phyloP scores from a whole-genome alignment of 1,140 invertebrate genomes.

The Centruroides sculpturatus region DNA sequence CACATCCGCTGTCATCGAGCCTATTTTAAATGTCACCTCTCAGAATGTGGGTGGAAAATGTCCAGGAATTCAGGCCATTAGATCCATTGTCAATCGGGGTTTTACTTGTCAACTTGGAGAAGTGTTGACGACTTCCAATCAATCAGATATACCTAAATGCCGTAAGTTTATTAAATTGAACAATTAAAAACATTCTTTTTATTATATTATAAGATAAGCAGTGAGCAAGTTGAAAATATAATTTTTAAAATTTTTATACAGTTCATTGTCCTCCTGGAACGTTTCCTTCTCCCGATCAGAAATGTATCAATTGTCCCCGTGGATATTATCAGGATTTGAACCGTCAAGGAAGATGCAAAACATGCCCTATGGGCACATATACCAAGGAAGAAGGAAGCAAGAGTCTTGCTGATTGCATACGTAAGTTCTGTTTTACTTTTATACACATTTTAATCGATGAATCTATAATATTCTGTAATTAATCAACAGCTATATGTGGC shows the following conservation, averaged over 20 bases:
- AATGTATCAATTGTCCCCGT: slow-evolving; percentile 72
- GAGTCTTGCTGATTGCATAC: slow-evolving; percentile 27
- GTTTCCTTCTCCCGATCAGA: slow-evolving; percentile 59
- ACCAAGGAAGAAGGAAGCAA: slow-evolving; percentile 69
- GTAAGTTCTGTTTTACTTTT: slow-evolving; percentile 4
- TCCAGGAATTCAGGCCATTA: slow-evolving; percentile 68
- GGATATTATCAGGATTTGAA: slow-evolving; percentile 87
- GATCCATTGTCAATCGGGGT: slow-evolving; percentile 65
- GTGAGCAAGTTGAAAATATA: too few relatives aligned
- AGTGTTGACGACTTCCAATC: slow-evolving; percentile 53
- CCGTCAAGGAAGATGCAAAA: slow-evolving; percentile 67
- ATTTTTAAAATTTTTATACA: background rate
- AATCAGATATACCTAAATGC: slow-evolving; percentile 12
- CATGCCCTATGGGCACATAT: slow-evolving; percentile 81
- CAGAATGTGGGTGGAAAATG: slow-evolving; percentile 67
- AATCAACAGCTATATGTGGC: slow-evolving; percentile 58
- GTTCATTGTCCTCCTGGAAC: slow-evolving; percentile 89
- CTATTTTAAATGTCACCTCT: slow-evolving; percentile 69
- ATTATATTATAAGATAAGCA: too few relatives aligned
- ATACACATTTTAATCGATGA: too few relatives aligned
- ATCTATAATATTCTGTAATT: too few relatives aligned
- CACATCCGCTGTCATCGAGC: slow-evolving; percentile 77
- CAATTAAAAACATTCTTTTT: background rate
- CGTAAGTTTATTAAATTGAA: background rate
- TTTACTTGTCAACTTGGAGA: slow-evolving; percentile 87